phyloP scores from a whole-genome alignment of 2,888 invertebrate genomes.

The Drosophila merina region DNA sequence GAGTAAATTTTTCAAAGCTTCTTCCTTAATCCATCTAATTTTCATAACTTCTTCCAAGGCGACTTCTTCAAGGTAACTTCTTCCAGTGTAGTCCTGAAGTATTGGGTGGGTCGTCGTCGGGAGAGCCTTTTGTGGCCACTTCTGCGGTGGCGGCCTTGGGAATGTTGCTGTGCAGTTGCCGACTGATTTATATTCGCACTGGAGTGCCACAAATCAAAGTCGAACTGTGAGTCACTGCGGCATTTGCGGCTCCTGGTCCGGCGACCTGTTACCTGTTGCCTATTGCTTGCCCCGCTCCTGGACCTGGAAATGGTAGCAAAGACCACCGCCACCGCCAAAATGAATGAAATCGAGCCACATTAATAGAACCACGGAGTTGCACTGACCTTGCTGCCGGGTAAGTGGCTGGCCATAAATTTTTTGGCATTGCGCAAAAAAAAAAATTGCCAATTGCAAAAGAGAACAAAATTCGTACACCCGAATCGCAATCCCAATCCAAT shows the following conservation, averaged over 20 bases:
- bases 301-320: slow-evolving; percentile 10
- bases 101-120: slow-evolving; percentile 32
- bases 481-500: slow-evolving; percentile 31
- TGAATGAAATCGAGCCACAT: not conserved
- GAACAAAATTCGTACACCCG: slow-evolving; percentile 1
- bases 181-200: slow-evolving; percentile 62
- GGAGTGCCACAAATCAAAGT: slow-evolving; percentile 73
- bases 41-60: too few relatives aligned
- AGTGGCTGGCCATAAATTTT: slow-evolving; percentile 71
- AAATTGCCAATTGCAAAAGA: slow-evolving; percentile 2
- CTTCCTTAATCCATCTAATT: too few relatives aligned
- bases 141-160: slow-evolving; percentile 64
- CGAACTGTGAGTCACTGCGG: slow-evolving; percentile 61
- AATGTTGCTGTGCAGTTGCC: slow-evolving; percentile 52
- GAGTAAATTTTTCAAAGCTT: too few relatives aligned
- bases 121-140: not conserved
- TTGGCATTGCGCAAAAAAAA: slow-evolving; percentile 62
- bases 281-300: slow-evolving; percentile 34
- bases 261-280: slow-evolving; percentile 23
- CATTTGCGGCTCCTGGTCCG: slow-evolving; percentile 8
- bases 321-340: slow-evolving; percentile 2
- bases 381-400: slow-evolving; percentile 76
- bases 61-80: not conserved
- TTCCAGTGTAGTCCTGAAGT: slow-evolving; percentile 4
- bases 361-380: slow-evolving; percentile 42